A percentile compares a stretch with the other conserved stretches of the same genome.
Evolutionary conservation across 1,140 invertebrate species (phyloP).

Genomic region (Drosophila eugracilis): DNA sequence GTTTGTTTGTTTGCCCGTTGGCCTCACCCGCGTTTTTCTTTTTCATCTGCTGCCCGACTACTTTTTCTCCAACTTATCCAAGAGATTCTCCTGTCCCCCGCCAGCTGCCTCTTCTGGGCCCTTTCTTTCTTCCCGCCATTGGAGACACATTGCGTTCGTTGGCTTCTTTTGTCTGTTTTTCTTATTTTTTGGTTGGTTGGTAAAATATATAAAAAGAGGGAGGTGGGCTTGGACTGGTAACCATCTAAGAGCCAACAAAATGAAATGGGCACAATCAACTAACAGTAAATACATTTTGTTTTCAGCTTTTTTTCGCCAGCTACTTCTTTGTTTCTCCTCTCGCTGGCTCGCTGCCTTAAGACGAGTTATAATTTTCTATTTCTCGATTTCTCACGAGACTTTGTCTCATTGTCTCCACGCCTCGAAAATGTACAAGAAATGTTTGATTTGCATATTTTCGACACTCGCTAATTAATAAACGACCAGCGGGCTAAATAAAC

Average conservation of each 20-base stretch:
- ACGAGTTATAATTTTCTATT: conserved; percentile 74
- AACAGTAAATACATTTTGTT: conserved; percentile 78
- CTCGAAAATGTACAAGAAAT: conserved; percentile 31
- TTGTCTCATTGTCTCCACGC: conserved; percentile 31
- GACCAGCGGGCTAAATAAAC: conserved; percentile 35
- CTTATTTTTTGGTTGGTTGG: conserved; percentile 16
- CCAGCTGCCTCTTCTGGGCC: conserved; percentile 7
- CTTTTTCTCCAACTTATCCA: conserved; percentile 5
- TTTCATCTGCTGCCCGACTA: conserved; percentile 25
- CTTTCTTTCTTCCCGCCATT: conserved; percentile 16
- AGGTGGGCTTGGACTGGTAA: conserved; percentile 50
- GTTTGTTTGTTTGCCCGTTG: conserved; percentile 65
- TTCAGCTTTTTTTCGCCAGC: conserved; percentile 26
- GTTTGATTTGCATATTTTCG: conserved; percentile 77
- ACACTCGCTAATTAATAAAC: conserved; percentile 80
- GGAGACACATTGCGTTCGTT: conserved; percentile 79
- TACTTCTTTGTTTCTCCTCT: conserved; percentile 52
- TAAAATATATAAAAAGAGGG: conserved; percentile 19
- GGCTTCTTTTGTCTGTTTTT: conserved; percentile 68
- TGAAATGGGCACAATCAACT: conserved; percentile 82
- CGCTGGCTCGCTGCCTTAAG: conserved; percentile 8
- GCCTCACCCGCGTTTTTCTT: conserved; percentile 28
- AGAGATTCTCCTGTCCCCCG: conserved; percentile 8
- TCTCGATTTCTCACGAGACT: conserved; percentile 63
- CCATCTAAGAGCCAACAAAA: conserved; percentile 75